Percentiles rank a stretch among this genome's conserved stretches.
These are phyloP conservation scores for Colossoma macropomum DNA, from an alignment of 2,113 vertebrate species.

Conservation along the genomic window DNA sequence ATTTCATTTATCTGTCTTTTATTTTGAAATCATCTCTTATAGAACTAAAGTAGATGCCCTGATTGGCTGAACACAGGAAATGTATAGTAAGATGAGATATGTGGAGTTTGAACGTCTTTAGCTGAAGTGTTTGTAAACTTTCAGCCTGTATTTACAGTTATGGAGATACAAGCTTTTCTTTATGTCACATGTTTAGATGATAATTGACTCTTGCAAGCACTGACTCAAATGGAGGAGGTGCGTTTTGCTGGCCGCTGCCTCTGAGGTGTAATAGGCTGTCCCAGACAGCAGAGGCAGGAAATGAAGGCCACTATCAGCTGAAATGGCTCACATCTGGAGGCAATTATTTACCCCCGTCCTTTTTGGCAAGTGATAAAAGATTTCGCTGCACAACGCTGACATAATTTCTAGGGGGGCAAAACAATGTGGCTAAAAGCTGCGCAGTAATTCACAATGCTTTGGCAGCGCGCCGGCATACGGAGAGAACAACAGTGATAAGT, in stretches of 20 bases:
- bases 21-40: too few species aligned
- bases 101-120: too few species aligned
- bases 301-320: constrained; percentile 96
- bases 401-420: constrained; percentile 80
- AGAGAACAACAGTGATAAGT: constrained; percentile 9
- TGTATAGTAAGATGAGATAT: too few species aligned
- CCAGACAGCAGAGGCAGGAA: constrained; percentile 97
- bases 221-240: constrained; percentile 88
- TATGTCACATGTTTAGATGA: constrained; percentile 6
- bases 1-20: too few species aligned
- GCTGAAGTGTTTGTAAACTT: too few species aligned
- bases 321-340: constrained; percentile 95
- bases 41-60: too few species aligned
- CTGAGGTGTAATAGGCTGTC: constrained; percentile 97
- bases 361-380: constrained; percentile 98
- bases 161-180: not conserved
- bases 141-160: too few species aligned
- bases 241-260: constrained; percentile 85
- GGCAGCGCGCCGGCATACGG: constrained; percentile 10
- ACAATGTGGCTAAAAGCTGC: constrained; percentile 62
- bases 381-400: constrained; percentile 88
- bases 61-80: too few species aligned
- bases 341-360: constrained; percentile 85
- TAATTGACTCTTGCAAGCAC: constrained; percentile 57
- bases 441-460: constrained; percentile 43